Evolutionary conservation across 2,113 vertebrate genomes (phyloP).

Genomic region (Euleptes europaea): DNA sequence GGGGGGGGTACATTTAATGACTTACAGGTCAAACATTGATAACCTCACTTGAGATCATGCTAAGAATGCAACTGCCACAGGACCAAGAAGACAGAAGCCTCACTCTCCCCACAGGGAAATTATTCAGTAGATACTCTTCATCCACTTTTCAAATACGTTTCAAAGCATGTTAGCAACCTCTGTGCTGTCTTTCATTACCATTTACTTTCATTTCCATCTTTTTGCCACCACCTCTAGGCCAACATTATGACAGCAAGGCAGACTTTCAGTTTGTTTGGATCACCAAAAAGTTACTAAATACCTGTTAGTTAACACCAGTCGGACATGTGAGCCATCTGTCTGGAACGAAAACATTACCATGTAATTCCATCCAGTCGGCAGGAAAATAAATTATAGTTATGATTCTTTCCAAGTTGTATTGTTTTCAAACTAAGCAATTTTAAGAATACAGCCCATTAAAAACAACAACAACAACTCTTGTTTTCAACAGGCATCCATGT

Average conservation of each 20-base stretch:
- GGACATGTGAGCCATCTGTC: not conserved
- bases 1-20: too few species aligned
- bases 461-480: not conserved
- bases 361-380: constrained; percentile 33
- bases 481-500: not conserved
- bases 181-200: constrained; percentile 33
- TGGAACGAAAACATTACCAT: constrained; percentile 19
- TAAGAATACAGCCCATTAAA: not conserved
- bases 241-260: not conserved
- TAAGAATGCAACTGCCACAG: too few species aligned
- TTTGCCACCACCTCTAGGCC: not conserved
- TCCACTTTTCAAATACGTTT: constrained; percentile 51
- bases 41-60: too few species aligned
- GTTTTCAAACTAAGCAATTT: not conserved
- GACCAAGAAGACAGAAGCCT: too few species aligned
- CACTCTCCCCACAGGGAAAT: constrained; percentile 30
- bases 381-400: not conserved
- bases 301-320: not conserved
- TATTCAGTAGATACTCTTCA: constrained; percentile 65
- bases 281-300: not conserved
- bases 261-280: not conserved
- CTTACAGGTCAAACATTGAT: too few species aligned
- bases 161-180: constrained; percentile 54
- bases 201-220: not conserved
- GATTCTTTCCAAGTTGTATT: accelerated